Evolutionary conservation across 2,113 vertebrate genomes (phyloP).

Genomic region (Paramormyrops kingsleyae): DNA sequence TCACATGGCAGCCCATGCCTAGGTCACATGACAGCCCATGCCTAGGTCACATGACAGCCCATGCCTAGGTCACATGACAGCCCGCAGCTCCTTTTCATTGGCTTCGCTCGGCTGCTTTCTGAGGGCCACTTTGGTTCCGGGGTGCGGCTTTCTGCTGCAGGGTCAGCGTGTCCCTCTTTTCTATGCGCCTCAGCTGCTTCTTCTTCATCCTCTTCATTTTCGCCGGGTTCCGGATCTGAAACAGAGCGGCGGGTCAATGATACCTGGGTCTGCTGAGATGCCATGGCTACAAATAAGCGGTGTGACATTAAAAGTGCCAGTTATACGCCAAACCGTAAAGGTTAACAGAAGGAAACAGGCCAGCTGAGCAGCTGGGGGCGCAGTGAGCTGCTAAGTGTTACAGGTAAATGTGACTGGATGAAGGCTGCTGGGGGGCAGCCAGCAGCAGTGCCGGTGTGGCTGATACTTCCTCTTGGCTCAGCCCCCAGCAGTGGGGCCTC

Average conservation of each 20-base stretch:
- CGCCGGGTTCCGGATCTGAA: constrained; percentile 79
- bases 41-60: too few species aligned
- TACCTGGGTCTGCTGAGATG: background rate
- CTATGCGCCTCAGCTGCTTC: constrained; percentile 76
- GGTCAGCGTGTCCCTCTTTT: constrained; percentile 82
- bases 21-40: background rate
- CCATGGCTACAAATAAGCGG: background rate
- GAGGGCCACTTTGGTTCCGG: constrained; percentile 34
- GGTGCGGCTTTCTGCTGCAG: constrained; percentile 62
- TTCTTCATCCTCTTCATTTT: constrained; percentile 91
- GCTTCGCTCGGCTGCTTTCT: constrained; percentile 13
- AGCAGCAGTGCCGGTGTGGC: background rate
- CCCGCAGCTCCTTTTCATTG: background rate
- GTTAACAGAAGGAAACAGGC: too few species aligned
- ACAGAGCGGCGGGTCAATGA: background rate
- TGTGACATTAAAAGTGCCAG: background rate
- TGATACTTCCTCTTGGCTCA: background rate
- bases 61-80: background rate
- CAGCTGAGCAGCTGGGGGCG: background rate
- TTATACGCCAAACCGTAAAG: background rate
- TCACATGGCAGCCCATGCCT: background rate
- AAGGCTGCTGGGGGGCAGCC: background rate
- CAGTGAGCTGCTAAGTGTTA: background rate
- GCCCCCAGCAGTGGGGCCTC: background rate
- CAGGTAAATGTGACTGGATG: background rate